A percentile compares a stretch with the other conserved stretches of the same genome.
Evolutionary conservation across 2,113 vertebrate species (phyloP).

Genomic region (Clinocottus analis): DNA sequence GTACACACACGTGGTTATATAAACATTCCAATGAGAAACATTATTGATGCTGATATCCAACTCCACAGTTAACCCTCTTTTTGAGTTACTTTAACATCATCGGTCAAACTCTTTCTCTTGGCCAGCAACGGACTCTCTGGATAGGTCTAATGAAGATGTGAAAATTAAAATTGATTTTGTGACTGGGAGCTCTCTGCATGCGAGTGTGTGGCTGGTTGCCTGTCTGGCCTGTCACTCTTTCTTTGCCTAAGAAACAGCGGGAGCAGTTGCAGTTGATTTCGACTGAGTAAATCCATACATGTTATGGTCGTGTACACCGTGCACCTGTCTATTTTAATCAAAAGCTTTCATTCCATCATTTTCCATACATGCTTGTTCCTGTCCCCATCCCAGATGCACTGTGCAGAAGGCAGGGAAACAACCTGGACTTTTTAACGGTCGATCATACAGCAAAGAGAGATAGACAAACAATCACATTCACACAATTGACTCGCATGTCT

Average conservation of each 20-base stretch:
- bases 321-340: background rate
- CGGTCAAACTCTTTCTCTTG: constrained; percentile 3
- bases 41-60: constrained; percentile 25
- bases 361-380: background rate
- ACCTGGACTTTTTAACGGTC: background rate
- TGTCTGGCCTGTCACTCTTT: constrained; percentile 40
- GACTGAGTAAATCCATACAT: constrained; percentile 25
- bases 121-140: constrained; percentile 18
- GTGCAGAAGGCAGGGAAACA: background rate
- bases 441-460: background rate
- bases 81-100: constrained; percentile 6
- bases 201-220: constrained; percentile 15
- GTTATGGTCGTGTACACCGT: background rate
- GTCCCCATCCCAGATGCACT: constrained; percentile 12
- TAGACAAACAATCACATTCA: constrained; percentile 4
- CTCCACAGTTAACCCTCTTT: background rate
- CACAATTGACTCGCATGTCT: constrained; percentile 6
- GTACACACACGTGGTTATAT: constrained; percentile 25
- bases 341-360: background rate
- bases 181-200: constrained; percentile 53
- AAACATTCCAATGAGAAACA: constrained; percentile 16
- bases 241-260: constrained; percentile 28
- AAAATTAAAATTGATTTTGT: constrained; percentile 80
- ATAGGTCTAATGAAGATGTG: constrained; percentile 70
- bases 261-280: constrained; percentile 1